Evolutionary conservation across 1,140 invertebrate species (phyloP), one percentile per base, ranked within the genome.

Genomic region (Atta texana): DNA sequence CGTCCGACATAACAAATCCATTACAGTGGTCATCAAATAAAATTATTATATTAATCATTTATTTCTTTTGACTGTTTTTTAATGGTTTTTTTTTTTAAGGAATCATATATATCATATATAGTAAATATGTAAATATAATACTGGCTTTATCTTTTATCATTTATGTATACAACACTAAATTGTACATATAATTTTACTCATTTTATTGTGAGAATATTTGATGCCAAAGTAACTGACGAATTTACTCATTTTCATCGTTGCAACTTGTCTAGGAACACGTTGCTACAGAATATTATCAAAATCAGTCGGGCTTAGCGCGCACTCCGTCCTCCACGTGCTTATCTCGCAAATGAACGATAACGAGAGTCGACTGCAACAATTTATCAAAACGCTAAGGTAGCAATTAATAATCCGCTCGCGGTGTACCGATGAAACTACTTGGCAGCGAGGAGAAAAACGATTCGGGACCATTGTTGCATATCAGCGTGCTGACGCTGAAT

Each of bases 391-490:
- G 69, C 69, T 61, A 84, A 74, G 68, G 80, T 74, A 75, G 68
- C 80, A 74, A 84, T 84, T 84, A 84, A 84, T 84, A 74, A 84
- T 75, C 80, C 80, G 69, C 80, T 84, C 55, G 80, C 57, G 80
- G 80, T 74, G 39, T 63, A 75, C 80, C 80, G 69, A 84, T 84
- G 80, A 61, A 84, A 84, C 55, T 74, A 74, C 80, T 51, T 84
- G 80, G 80, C 80, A 75, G 80, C 55, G 28, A 34, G 55, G 80
- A 81, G 77, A 84, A 84, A 84, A 84, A 84, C 80, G 68, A 75
- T 72, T 74, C 80, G 80, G 16, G 12, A 84, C 55, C 69, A 75
- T 84, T 84, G 80, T 75, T 84, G 69, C 80, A 57, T 84, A 84
- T 84, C 80, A 84, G 69, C 80, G 24, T 21, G 39, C 80, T 74